A percentile compares a stretch with the other conserved stretches of the same genome.
Conservation (phyloP, 2,113 vertebrate genomes). For the Python bivittatus region DNA sequence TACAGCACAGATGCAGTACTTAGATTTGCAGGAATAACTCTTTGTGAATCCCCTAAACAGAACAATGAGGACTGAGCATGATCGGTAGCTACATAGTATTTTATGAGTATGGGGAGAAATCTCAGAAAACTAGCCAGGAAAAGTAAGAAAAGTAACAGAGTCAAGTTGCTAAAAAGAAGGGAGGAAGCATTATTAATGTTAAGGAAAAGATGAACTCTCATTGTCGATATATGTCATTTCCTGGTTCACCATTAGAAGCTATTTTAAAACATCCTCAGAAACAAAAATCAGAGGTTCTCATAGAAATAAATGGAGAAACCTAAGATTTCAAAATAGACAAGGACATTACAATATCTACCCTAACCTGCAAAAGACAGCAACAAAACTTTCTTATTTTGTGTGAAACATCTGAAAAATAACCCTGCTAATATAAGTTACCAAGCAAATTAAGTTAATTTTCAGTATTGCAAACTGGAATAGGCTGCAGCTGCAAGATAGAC, state of each 20-base stretch:
- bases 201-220: background rate
- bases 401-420: background rate
- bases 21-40: background rate
- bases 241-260: background rate
- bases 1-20: background rate
- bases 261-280: background rate
- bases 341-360: background rate
- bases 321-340: background rate
- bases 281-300: background rate
- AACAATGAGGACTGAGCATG: background rate
- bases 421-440: background rate
- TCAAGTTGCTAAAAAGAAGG: background rate
- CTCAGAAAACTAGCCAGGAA: background rate
- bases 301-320: background rate
- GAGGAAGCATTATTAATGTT: background rate
- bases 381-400: background rate
- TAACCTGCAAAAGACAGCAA: background rate
- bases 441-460: background rate
- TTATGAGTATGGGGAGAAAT: background rate
- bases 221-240: background rate
- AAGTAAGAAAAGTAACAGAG: background rate
- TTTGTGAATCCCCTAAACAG: background rate
- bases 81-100: background rate
- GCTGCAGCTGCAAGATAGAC: background rate
- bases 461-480: background rate